phyloP scores from a whole-genome alignment of 2,888 invertebrate genomes.

The Laothoe populi region DNA sequence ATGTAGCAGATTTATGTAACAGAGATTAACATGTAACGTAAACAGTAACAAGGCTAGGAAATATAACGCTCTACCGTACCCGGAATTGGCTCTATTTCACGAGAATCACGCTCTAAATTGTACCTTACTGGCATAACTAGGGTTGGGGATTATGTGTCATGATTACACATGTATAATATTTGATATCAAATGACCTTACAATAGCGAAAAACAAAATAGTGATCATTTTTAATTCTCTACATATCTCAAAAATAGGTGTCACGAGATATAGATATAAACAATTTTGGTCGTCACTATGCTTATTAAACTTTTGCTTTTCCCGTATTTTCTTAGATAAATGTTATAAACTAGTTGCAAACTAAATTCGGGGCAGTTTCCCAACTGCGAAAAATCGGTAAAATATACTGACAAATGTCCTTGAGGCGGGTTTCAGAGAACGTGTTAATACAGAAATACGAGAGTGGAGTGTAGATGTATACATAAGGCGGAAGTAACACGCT shows the following conservation, averaged over 20 bases:
- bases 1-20: constrained; percentile 19
- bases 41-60: constrained; percentile 26
- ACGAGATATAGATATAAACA: too few species aligned
- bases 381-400: not conserved
- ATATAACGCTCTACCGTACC: constrained; percentile 29
- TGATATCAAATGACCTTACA: too few species aligned
- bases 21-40: constrained; percentile 28
- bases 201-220: too few species aligned
- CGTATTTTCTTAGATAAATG: too few species aligned
- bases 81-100: constrained; percentile 35
- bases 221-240: too few species aligned
- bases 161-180: too few species aligned
- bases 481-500: not conserved
- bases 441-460: not conserved
- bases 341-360: too few species aligned
- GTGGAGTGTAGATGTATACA: not conserved
- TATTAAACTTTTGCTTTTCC: too few species aligned
- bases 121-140: constrained; percentile 1
- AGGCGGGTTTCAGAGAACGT: not conserved
- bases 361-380: not conserved
- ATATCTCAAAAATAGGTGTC: too few species aligned
- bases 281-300: too few species aligned
- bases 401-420: not conserved
- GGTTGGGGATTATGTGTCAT: not conserved
- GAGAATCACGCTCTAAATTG: constrained; percentile 11